These are phyloP conservation scores for Parus major DNA, from an alignment of 2,113 vertebrate species.

Conservation along the genomic window DNA sequence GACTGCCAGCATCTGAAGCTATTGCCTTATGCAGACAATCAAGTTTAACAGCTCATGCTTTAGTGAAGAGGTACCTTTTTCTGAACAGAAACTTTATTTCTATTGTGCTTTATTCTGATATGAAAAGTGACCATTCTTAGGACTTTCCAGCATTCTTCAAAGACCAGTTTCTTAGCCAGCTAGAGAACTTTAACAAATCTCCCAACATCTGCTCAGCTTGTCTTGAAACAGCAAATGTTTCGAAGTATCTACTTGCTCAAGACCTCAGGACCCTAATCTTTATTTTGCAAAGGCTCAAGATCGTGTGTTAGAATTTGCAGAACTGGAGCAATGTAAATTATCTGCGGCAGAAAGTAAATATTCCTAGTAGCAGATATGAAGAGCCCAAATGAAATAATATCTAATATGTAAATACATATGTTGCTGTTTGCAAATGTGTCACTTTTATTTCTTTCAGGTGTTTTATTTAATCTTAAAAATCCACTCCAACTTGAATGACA, in stretches of 20 bases:
- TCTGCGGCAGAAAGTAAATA: neutral
- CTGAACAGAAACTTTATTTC: neutral
- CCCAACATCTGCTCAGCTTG: neutral
- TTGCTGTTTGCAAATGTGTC: neutral
- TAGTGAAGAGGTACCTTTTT: neutral
- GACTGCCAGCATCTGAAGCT: neutral
- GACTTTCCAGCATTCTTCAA: neutral
- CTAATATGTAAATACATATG: neutral
- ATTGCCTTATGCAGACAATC: neutral
- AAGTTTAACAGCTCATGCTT: neutral
- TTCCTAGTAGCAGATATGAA: neutral
- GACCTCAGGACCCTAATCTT: neutral
- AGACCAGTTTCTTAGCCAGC: neutral
- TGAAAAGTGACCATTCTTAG: slow-evolving; percentile 24
- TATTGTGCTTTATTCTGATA: slow-evolving; percentile 13
- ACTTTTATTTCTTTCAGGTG: neutral
- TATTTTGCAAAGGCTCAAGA: neutral
- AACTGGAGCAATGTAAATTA: neutral
- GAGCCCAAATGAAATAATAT: neutral
- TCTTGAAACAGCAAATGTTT: neutral
- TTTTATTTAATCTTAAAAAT: neutral
- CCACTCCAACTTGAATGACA: neutral
- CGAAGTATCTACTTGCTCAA: neutral
- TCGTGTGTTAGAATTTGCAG: neutral
- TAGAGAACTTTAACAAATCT: neutral